phyloP scores from a whole-genome alignment of 1,140 invertebrate species.

The Nylanderia fulva region DNA sequence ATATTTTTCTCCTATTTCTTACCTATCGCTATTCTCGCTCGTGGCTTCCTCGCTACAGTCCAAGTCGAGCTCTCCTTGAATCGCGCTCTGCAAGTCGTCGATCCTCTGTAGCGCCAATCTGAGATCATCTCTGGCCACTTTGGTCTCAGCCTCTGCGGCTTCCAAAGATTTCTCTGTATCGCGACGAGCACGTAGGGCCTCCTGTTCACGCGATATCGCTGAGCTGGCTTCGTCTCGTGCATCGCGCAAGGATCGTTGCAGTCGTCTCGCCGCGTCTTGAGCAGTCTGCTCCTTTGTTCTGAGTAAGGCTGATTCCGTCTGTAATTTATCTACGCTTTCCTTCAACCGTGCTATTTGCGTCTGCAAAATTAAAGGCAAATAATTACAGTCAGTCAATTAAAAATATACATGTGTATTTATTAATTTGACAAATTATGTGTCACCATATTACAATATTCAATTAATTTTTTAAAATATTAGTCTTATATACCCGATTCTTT shows the following conservation, averaged over 20 bases:
- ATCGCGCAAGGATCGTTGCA: conserved; percentile 90
- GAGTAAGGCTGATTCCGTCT: conserved; percentile 90
- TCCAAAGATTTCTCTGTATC: conserved; percentile 91
- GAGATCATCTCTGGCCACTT: conserved; percentile 90
- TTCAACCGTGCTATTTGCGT: conserved; percentile 92
- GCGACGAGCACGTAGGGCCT: conserved; percentile 89
- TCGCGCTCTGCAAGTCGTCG: conserved; percentile 93
- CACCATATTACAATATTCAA: too few species aligned
- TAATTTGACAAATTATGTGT: neutral
- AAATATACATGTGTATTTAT: neutral
- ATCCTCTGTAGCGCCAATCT: conserved; percentile 93
- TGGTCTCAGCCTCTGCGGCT: conserved; percentile 88
- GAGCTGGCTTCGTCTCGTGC: conserved; percentile 90
- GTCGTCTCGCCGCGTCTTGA: conserved; percentile 91
- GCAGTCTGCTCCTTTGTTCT: conserved; percentile 91
- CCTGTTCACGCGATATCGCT: conserved; percentile 89
- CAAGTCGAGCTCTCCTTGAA: conserved; percentile 90
- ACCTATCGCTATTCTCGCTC: conserved; percentile 89
- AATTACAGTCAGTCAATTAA: neutral
- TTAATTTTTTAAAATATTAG: too few species aligned
- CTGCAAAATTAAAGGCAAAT: conserved; percentile 77
- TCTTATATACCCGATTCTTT: too few species aligned
- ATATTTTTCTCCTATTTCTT: conserved; percentile 19
- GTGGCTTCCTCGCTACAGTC: conserved; percentile 87
- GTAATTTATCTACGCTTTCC: conserved; percentile 93